Percentiles rank a stretch among this genome's conserved stretches.
Conservation (phyloP, 2,888 invertebrate species). For the Trypoxylon attenuatum region DNA sequence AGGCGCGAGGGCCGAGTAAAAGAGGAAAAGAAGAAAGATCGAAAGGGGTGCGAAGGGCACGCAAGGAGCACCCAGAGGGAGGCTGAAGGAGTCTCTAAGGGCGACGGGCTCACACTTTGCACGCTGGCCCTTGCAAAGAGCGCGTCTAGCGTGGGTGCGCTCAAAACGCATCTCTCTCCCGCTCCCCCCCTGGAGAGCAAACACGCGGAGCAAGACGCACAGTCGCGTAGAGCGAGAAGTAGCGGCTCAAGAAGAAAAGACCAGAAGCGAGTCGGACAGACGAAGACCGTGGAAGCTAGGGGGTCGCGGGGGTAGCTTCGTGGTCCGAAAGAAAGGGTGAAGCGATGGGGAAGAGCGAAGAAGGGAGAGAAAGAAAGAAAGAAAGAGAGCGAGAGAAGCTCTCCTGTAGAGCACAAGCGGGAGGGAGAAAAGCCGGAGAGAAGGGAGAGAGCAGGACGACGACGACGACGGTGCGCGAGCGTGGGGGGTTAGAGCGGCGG, state of each 20-base stretch:
- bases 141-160: slow-evolving; percentile 23
- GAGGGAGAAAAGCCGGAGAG: slow-evolving; percentile 3
- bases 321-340: slow-evolving; percentile 21
- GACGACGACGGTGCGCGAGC: slow-evolving; percentile 13
- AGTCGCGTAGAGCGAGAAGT: neutral
- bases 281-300: slow-evolving; percentile 21
- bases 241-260: no score
- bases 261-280: neutral
- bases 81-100: slow-evolving; percentile 52
- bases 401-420: no score
- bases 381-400: slow-evolving; percentile 12
- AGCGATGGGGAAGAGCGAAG: slow-evolving; percentile 17
- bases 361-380: slow-evolving; percentile 13
- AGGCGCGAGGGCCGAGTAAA: neutral
- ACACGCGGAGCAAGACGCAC: slow-evolving; percentile 8
- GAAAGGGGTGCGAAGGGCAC: slow-evolving; percentile 11
- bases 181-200: slow-evolving; percentile 15
- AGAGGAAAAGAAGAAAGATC: slow-evolving; percentile 3
- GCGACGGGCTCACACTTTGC: slow-evolving; percentile 52
- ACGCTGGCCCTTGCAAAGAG: slow-evolving; percentile 28
- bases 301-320: slow-evolving; percentile 24
- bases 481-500: slow-evolving; percentile 9
- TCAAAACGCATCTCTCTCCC: neutral
- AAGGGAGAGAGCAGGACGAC: slow-evolving; percentile 19
- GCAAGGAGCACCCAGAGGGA: slow-evolving; percentile 11